Base-by-base conservation (phyloP, 1,140 invertebrate genomes). In the Drosophila lowei region DNA sequence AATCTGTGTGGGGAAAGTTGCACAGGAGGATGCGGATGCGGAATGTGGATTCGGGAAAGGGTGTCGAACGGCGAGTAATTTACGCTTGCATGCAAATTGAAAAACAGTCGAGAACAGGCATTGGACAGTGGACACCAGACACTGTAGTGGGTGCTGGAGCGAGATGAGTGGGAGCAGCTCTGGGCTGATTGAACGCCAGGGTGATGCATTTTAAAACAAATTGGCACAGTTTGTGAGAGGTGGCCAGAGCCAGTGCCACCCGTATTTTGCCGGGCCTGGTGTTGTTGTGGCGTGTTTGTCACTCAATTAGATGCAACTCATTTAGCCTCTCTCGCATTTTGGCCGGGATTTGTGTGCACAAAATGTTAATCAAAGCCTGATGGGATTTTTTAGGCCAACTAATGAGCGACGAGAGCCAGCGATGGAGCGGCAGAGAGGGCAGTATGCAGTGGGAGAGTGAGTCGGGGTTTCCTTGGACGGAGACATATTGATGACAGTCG, bases 261-360 rank as follows among this genome's bases (percentile, higher is more conserved):
- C 23, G 28, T 58, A 53, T 28, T 66, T 15, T 41, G 46, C 41
- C 57, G 46, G 16, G 46, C 16, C 18, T 72, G 60, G 16, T 62
- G 62, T 25, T 72, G 63, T 38, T 30, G 52, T 55, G 77, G 55
- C 55, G 71, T 73, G 78, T 81, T 84, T 85, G 80, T 85, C 81
- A 85, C 81, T 86, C 81, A 85, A 85, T 85, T 86, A 85, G 81
- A 74, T 81, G 81, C 81, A 85, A 85, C 81, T 85, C 81, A 88
- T 86, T 86, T 86, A 88, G 77, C 42, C 47, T 48, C 46, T 48
- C 42, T 64, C 62, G 48, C 63, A 72, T 79, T 74, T 67, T 85
- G 67, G 41, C 43, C 62, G 50, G 55, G 66, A 84, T 78, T 81
- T 83, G 75, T 83, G 75, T 61, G 79, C 65, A 75, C 83, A 86